Evolutionary conservation across 1,140 invertebrate genomes (phyloP), one percentile per base, ranked within the genome.

Genomic region (Limonius californicus): DNA sequence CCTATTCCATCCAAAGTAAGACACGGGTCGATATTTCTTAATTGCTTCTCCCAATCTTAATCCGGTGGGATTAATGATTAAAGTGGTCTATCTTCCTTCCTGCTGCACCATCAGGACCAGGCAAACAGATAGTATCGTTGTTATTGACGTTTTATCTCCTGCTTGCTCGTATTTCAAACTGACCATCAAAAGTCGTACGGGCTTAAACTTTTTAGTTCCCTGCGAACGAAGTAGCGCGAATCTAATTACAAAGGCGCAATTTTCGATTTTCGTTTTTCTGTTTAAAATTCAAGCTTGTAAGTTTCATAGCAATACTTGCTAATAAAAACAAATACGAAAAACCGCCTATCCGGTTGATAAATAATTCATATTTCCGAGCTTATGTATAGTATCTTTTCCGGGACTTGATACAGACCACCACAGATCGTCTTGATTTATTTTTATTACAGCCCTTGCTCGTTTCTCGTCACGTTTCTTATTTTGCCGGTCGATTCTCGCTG

Each of bases 401-500:
- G n/a, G n/a, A 39, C 8, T 12, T 39, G 35, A 39, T 39, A 39
- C 35, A 9, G n/a, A 27, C 23, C 23, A 27, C 23, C 35, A 39
- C 35, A 12, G 35, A 14, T 14, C 45, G 19, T 56, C 54, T 61
- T 61, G 60, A 61, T 61, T 61, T 61, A 61, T 61, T 61, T 61
- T 61, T 61, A 61, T 61, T 61, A 56, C 54, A 61, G 54, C 42
- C 54, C 45, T 53, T 56, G 60, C 58, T 59, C 53, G 58, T 61
- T 54, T 61, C 60, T 61, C 54, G 60, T 61, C 60, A 61, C 60
- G 60, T 61, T 61, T 61, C 60, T 61, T 54, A 61, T 61, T 61
- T 61, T 61, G 60, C 54, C 54, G 60, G 60, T 56, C 54, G 60
- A 61, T 61, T 61, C 54, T 61, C 53, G 54, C 54, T 54, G 60